A percentile compares a stretch with the other conserved stretches of the same genome.
phyloP scores from a whole-genome alignment of 2,888 invertebrate species.

The Drosophila kuntzei region DNA sequence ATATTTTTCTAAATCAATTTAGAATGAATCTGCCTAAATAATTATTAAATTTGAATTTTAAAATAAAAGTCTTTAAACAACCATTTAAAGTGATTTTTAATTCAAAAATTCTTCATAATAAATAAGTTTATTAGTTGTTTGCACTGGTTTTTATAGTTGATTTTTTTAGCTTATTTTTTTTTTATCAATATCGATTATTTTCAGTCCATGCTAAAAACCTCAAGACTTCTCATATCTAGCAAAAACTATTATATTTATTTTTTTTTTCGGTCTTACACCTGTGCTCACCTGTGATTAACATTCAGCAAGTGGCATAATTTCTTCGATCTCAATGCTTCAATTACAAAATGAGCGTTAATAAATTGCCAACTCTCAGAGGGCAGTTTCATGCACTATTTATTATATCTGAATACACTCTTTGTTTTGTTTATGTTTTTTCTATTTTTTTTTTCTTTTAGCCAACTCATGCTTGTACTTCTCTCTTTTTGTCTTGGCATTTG shows the following conservation, averaged over 20 bases:
- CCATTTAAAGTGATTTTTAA: too few species aligned
- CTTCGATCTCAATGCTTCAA: constrained; percentile 52
- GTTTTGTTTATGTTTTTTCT: constrained; percentile 35
- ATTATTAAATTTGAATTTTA: too few species aligned
- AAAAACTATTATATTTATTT: constrained; percentile 10
- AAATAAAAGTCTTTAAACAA: too few species aligned
- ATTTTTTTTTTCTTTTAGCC: constrained; percentile 46
- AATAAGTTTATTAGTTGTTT: too few species aligned
- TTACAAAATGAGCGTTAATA: constrained; percentile 76
- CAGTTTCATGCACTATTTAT: constrained; percentile 57
- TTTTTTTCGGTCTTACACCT: constrained; percentile 25
- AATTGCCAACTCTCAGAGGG: constrained; percentile 50
- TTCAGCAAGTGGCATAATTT: constrained; percentile 56
- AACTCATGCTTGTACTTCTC: constrained; percentile 58
- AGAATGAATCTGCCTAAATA: neutral
- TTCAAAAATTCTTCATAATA: too few species aligned
- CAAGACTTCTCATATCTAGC: neutral
- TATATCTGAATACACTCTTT: constrained; percentile 33
- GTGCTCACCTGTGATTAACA: constrained; percentile 46
- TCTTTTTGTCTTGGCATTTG: constrained; percentile 24
- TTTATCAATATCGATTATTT: too few species aligned
- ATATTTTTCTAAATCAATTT: too few species aligned
- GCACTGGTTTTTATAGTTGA: too few species aligned
- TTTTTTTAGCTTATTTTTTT: too few species aligned
- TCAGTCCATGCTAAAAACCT: neutral